These are phyloP conservation scores for Athalia rosae DNA, from an alignment of 2,888 invertebrate species.

Conservation along the genomic window DNA sequence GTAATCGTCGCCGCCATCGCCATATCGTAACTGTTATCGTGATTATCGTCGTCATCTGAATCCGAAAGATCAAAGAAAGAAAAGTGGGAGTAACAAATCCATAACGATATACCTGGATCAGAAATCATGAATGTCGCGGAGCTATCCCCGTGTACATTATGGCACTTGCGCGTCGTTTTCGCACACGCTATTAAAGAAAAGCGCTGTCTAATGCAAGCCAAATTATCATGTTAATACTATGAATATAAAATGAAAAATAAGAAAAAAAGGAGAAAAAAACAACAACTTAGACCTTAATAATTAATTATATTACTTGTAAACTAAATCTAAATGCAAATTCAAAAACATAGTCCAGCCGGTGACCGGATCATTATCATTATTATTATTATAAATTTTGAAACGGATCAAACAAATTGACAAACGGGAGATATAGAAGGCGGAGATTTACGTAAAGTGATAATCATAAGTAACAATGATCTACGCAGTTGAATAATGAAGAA, in stretches of 20 bases:
- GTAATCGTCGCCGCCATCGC: no score
- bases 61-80: neutral
- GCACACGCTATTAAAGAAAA: slow-evolving; percentile 34
- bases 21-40: neutral
- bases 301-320: slow-evolving; percentile 18
- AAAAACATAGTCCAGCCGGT: slow-evolving; percentile 13
- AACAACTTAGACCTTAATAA: slow-evolving; percentile 4
- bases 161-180: slow-evolving; percentile 30
- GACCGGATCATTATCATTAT: neutral
- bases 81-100: neutral
- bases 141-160: slow-evolving; percentile 25
- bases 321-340: slow-evolving; percentile 18
- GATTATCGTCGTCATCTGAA: neutral
- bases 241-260: neutral
- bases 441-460: no score
- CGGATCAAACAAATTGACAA: no score
- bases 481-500: no score
- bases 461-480: no score
- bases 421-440: no score
- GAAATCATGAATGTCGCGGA: slow-evolving; percentile 8
- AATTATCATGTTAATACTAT: slow-evolving; percentile 47
- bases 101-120: slow-evolving; percentile 30
- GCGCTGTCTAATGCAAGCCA: slow-evolving; percentile 47
- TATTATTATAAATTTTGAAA: no score
- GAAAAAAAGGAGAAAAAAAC: neutral